A percentile compares a stretch with the other conserved stretches of the same genome.
These are phyloP conservation scores for Lissocephala sabroskyi DNA, from an alignment of 2,888 invertebrate species.

Conservation along the genomic window DNA sequence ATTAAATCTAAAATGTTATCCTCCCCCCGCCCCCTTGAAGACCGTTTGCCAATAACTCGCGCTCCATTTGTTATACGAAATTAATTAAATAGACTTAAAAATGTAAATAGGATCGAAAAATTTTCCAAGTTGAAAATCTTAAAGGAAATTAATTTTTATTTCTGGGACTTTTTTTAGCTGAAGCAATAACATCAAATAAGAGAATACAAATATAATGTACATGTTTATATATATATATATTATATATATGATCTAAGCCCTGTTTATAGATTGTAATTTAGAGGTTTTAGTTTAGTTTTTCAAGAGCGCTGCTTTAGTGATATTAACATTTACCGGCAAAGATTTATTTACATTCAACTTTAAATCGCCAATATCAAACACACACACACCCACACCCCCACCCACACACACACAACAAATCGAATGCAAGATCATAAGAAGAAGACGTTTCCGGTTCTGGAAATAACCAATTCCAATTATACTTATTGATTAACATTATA, in stretches of 20 bases:
- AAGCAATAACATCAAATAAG: slow-evolving; percentile 14
- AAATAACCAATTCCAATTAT: slow-evolving; percentile 41
- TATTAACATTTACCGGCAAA: slow-evolving; percentile 54
- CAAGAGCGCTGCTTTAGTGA: slow-evolving; percentile 62
- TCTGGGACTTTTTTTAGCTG: slow-evolving; percentile 52
- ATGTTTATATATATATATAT: too few relatives aligned
- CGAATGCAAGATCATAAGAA: not conserved
- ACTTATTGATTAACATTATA: slow-evolving; percentile 50
- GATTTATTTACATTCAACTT: slow-evolving; percentile 43
- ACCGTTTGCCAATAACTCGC: too few relatives aligned
- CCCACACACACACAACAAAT: slow-evolving; percentile 9
- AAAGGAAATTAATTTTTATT: too few relatives aligned
- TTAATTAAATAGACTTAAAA: too few relatives aligned
- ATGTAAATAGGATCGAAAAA: too few relatives aligned
- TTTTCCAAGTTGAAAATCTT: too few relatives aligned
- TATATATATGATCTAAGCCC: too few relatives aligned
- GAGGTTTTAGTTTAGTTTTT: slow-evolving; percentile 32
- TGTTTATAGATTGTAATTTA: slow-evolving; percentile 13
- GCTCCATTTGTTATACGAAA: too few relatives aligned
- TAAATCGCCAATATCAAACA: slow-evolving; percentile 12
- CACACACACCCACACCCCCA: slow-evolving; percentile 15
- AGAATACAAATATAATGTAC: slow-evolving; percentile 10
- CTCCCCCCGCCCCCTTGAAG: too few relatives aligned
- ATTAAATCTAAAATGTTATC: too few relatives aligned
- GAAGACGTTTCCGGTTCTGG: slow-evolving; percentile 20